Conservation (phyloP, 2,797 vertebrate genomes). For the Spinus pinus region DNA sequence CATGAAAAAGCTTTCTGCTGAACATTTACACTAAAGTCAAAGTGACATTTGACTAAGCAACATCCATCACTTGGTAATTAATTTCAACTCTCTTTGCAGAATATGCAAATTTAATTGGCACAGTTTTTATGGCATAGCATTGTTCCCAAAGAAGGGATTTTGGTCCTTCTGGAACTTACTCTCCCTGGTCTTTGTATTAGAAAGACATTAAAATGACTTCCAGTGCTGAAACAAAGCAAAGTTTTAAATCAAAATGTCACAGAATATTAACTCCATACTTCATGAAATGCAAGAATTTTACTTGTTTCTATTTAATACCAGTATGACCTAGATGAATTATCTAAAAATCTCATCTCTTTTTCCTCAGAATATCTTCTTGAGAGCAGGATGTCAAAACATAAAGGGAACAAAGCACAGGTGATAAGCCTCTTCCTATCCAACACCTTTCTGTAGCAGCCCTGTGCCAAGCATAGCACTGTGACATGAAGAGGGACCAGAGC, state of each 20-base stretch:
- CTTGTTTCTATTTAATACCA: background rate
- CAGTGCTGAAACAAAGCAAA: background rate
- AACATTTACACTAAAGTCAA: background rate
- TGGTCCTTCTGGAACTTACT: background rate
- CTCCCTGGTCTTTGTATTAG: background rate
- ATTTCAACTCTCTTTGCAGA: conserved; percentile 15
- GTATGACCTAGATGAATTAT: background rate
- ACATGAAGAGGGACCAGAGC: background rate
- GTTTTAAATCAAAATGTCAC: conserved; percentile 13
- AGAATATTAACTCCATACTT: background rate
- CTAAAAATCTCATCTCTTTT: background rate
- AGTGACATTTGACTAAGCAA: conserved; percentile 16
- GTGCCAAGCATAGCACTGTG: background rate
- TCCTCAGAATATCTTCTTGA: background rate
- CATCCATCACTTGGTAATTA: background rate
- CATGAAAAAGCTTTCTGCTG: background rate
- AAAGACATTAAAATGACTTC: conserved; percentile 1
- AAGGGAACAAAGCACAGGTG: background rate
- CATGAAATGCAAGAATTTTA: background rate
- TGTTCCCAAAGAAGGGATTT: background rate
- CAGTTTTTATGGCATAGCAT: background rate
- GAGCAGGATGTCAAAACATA: background rate
- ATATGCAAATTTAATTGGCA: conserved; percentile 28
- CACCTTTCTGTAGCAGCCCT: background rate
- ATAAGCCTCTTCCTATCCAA: background rate